Base-by-base conservation (phyloP, 2,113 vertebrate species). In the Sylvilagus bachmani region DNA sequence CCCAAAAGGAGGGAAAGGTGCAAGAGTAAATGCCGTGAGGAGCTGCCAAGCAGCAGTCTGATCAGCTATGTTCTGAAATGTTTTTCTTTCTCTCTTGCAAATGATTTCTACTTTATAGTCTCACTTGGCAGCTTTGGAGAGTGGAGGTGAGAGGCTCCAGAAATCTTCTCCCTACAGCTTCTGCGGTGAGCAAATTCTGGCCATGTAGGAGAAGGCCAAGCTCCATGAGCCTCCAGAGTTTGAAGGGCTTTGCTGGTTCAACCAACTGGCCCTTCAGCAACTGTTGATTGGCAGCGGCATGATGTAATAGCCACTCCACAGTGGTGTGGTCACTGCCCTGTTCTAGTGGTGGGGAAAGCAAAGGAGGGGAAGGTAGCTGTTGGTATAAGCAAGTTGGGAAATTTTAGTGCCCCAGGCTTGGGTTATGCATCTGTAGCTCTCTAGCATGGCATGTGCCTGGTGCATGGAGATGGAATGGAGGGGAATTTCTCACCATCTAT, bases 21-120 rank as follows among this genome's bases (percentile, higher is more conserved):
- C 58, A 71, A n/a, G 3, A 44, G 22, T 2, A 36, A 80, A 0
- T 24, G 17, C 4, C 51, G 12, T 10, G n/a, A 25, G 79, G 71
- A 73, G 24, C 1, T 61, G 21, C 10, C 51, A n/a, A 78, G 53
- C 85, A 58, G 2, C 77, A 80, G 25, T 74, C 10, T 71, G 78
- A 38, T 9, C 84, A 78, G 64, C 96, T 96, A 95, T 0, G n/a
- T 21, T 7, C 10, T 44, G 49, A 84, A 33, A 10, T 95, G 16
- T 31, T 44, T 78, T 84, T n/a, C 64, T 88, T 70, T 58, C 29
- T 62, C 1, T 75, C 36, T n/a, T 94, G 84, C 74, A n/a, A 88
- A 53, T 66, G 27, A 73, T 94, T 81, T 66, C 36, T 83, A 21
- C 38, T 84, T 75, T 33, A 75, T 44, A 70, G 61, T 83, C n/a